Evolutionary conservation across 2,797 vertebrate genomes (phyloP), one percentile per base, ranked within the genome.

Genomic region (Tachyglossus aculeatus): DNA sequence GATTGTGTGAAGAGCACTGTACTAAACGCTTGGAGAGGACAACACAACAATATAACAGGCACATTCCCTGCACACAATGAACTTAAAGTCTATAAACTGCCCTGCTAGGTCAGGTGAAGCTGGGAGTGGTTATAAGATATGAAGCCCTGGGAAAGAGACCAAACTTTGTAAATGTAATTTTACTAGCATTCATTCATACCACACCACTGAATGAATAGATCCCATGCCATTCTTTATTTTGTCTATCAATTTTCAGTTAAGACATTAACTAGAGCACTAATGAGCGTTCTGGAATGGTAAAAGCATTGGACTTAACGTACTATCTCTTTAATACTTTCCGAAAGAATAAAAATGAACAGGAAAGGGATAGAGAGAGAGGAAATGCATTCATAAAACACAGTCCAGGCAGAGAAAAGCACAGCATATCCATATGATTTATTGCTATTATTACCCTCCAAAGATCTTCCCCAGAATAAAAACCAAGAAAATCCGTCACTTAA

Each of bases 121-220:
- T 53, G 66, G 64, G 68, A 62, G 52, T 2, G 0, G 63, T 40
- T 57, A 43, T 78, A 71, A 80, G 82, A 76, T 57, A 10, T 37
- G 63, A 83, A 83, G 74, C 68, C 59, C 68, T 73, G n/a, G 71
- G 71, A 63, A 66, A 24, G 78, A 31, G 51, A 75, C 67, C 73
- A 64, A 44, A 81, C 73, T 70, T 70, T 80, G 65, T 80, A 56
- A 78, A 71, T 80, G 55, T 80, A 64, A 85, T 83, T 81, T 73
- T 72, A 85, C 85, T 71, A 83, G 71, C 21, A 73, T 77, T 2
- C 0, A 1, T 64, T 34, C 67, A 37, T 67, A 43, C 1, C 14
- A 75, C 9, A 0, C 11, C 2, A 78, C n/a, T 74, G 27, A 48
- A 47, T 31, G 18, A 67, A 24, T 22, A 27, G 6, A 12, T 61